Percentiles rank a stretch among this genome's conserved stretches.
Conservation (phyloP, 35 echinoderm and acorn worm species). For the Holothuria glaberrima region DNA sequence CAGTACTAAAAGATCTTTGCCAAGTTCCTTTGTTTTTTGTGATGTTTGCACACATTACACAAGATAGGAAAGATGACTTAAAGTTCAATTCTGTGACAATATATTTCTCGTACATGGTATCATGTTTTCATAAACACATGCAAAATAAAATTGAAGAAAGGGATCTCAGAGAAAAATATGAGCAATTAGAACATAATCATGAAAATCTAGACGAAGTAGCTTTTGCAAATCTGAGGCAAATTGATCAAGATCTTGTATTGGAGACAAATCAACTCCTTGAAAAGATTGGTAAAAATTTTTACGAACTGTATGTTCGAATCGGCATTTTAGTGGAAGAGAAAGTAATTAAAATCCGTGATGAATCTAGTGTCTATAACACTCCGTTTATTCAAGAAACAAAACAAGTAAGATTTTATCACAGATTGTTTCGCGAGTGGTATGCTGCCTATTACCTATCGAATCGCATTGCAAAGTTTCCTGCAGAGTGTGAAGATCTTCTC, state of each 20-base stretch:
- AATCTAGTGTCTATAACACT: too few relatives aligned
- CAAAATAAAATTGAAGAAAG: too few relatives aligned
- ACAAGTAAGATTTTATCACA: background rate
- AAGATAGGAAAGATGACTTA: too few relatives aligned
- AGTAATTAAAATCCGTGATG: background rate
- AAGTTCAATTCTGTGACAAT: too few relatives aligned
- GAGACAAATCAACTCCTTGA: background rate
- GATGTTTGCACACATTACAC: too few relatives aligned
- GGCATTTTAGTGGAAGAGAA: background rate
- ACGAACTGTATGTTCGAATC: background rate
- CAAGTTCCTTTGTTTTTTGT: too few relatives aligned
- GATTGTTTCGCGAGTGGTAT: constrained; percentile 9
- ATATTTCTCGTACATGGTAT: too few relatives aligned
- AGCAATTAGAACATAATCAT: too few relatives aligned
- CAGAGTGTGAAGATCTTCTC: background rate
- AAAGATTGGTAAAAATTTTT: background rate
- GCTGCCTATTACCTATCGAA: background rate
- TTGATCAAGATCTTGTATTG: background rate
- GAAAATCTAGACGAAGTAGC: background rate
- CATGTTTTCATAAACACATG: too few relatives aligned
- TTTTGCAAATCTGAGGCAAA: background rate
- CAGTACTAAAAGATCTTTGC: background rate
- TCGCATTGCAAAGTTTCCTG: background rate
- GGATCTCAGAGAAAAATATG: too few relatives aligned
- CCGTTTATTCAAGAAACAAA: too few relatives aligned